phyloP scores from a whole-genome alignment of 2,113 vertebrate genomes.

The Pseudopodoces humilis region DNA sequence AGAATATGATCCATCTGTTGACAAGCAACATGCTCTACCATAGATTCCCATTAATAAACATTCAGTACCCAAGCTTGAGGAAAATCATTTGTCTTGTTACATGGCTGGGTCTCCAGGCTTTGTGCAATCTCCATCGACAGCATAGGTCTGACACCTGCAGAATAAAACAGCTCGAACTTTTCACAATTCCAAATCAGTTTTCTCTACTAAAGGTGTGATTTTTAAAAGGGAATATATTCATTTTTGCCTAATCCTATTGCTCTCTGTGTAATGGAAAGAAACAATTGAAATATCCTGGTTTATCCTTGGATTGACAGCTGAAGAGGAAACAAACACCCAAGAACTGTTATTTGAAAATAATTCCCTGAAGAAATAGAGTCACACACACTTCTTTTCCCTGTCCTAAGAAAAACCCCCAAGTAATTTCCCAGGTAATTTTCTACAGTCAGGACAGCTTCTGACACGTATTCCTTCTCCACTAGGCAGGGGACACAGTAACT shows the following conservation, averaged over 20 bases:
- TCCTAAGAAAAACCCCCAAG: slow-evolving; percentile 17
- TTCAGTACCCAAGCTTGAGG: not conserved
- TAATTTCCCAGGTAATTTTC: slow-evolving; percentile 42
- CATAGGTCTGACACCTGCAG: slow-evolving; percentile 24
- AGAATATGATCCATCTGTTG: not conserved
- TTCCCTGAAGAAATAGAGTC: slow-evolving; percentile 26
- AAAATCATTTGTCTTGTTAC: not conserved
- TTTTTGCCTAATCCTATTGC: slow-evolving; percentile 34
- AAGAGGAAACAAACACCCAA: slow-evolving; percentile 47
- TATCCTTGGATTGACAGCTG: slow-evolving; percentile 25
- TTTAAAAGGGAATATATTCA: slow-evolving; percentile 48
- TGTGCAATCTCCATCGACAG: not conserved
- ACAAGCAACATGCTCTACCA: not conserved
- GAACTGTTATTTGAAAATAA: not conserved
- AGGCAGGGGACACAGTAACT: slow-evolving; percentile 3
- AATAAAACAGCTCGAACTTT: slow-evolving; percentile 46
- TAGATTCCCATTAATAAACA: not conserved
- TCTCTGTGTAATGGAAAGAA: slow-evolving; percentile 20
- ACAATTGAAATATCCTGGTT: slow-evolving; percentile 53
- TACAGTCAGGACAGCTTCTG: slow-evolving; percentile 17
- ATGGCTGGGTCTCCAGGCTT: not conserved
- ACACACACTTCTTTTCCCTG: not conserved
- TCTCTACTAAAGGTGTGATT: slow-evolving; percentile 27
- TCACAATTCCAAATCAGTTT: slow-evolving; percentile 47
- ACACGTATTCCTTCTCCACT: slow-evolving; percentile 23